phyloP scores from a whole-genome alignment of 2,113 vertebrate species.

The Petrocephalus zakoni region DNA sequence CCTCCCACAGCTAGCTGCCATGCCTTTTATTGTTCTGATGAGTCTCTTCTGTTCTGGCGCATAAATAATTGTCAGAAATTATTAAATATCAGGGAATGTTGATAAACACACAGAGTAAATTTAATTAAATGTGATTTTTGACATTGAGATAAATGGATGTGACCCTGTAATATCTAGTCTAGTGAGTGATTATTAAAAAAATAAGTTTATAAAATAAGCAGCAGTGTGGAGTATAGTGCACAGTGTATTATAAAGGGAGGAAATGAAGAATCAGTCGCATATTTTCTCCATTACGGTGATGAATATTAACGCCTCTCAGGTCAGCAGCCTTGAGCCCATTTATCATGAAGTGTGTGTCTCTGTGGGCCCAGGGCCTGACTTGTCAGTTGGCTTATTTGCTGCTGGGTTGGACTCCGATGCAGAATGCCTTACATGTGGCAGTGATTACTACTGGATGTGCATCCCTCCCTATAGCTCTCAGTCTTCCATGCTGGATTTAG shows the following conservation, averaged over 20 bases:
- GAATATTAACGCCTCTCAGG: neutral
- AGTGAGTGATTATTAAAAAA: slow-evolving; percentile 1
- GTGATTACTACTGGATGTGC: neutral
- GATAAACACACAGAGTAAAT: neutral
- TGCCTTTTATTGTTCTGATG: neutral
- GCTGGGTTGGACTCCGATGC: neutral
- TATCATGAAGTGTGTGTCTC: neutral
- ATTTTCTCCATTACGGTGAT: slow-evolving; percentile 1
- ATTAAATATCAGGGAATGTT: neutral
- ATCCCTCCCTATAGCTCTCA: neutral
- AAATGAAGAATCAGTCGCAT: neutral
- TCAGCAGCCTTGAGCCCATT: neutral
- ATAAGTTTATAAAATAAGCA: neutral
- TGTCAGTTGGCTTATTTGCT: neutral
- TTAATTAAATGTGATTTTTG: neutral
- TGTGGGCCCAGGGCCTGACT: neutral
- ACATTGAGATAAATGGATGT: neutral
- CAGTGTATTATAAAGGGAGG: neutral
- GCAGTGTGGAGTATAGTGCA: neutral
- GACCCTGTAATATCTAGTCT: neutral
- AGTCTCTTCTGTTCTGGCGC: neutral
- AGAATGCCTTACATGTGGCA: neutral
- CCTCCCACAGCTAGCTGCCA: neutral
- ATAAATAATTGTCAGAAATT: neutral
- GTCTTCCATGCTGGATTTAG: neutral